Percentiles rank a stretch among this genome's conserved stretches.
Evolutionary conservation across 1,140 invertebrate species (phyloP).

Genomic region (Thalassaphorura encarpata): DNA sequence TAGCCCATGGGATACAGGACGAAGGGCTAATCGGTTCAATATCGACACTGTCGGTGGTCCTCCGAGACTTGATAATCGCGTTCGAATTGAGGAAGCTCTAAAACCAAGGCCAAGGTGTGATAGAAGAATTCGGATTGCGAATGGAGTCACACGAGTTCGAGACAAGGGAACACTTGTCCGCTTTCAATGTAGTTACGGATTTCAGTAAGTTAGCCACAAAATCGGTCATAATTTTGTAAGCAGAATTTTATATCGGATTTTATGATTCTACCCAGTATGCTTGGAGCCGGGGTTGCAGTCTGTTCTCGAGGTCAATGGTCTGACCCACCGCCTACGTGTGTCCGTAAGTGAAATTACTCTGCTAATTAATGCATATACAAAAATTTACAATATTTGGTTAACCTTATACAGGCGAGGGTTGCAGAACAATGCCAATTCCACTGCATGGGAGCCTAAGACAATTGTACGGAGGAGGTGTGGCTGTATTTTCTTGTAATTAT

Average conservation of each 20-base stretch:
- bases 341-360: slow-evolving; percentile 17
- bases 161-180: slow-evolving; percentile 19
- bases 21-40: too few relatives aligned
- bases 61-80: slow-evolving; percentile 11
- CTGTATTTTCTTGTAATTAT: slow-evolving; percentile 15
- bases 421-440: slow-evolving; percentile 15
- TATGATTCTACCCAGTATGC: slow-evolving; percentile 11
- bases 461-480: slow-evolving; percentile 19
- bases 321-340: slow-evolving; percentile 23
- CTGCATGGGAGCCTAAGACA: neutral
- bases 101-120: slow-evolving; percentile 11
- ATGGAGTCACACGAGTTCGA: slow-evolving; percentile 22
- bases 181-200: slow-evolving; percentile 22
- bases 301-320: slow-evolving; percentile 23
- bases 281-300: slow-evolving; percentile 15
- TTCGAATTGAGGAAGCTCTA: neutral
- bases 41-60: too few relatives aligned
- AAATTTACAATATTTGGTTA: neutral
- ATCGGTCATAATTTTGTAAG: neutral
- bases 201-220: slow-evolving; percentile 11
- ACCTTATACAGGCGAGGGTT: slow-evolving; percentile 14
- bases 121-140: slow-evolving; percentile 15
- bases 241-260: neutral
- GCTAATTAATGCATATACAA: neutral
- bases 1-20: too few relatives aligned